These are phyloP conservation scores for Lasioglossum morio DNA, from an alignment of 2,888 invertebrate species.

Conservation along the genomic window DNA sequence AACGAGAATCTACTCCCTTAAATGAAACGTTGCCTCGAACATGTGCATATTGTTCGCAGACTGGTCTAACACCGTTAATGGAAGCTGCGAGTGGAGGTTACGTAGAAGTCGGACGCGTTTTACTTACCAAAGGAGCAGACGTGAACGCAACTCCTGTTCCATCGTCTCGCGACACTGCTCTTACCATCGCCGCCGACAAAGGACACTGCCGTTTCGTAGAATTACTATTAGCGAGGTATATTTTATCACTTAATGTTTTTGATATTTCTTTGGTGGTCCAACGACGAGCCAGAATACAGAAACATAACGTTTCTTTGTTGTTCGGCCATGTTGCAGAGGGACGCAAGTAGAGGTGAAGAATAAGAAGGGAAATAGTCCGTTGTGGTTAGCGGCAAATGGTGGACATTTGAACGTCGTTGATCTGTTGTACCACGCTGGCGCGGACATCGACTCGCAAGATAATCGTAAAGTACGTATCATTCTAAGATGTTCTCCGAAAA, in stretches of 20 bases:
- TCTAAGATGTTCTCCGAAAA: neutral
- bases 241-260: neutral
- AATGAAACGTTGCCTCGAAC: neutral
- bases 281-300: neutral
- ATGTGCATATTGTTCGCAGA: constrained; percentile 85
- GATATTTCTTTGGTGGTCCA: neutral
- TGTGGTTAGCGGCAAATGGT: constrained; percentile 99
- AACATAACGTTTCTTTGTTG: neutral
- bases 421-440: constrained; percentile 93
- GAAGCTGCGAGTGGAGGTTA: constrained; percentile 99
- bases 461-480: constrained; percentile 91
- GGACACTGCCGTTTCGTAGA: constrained; percentile 98
- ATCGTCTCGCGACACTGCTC: constrained; percentile 98
- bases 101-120: constrained; percentile 98
- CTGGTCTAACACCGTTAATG: constrained; percentile 99
- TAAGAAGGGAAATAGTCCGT: constrained; percentile 99
- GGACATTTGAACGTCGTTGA: constrained; percentile 99
- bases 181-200: constrained; percentile 99
- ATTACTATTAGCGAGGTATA: constrained; percentile 89
- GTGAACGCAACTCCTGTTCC: constrained; percentile 99
- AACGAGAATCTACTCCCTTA: too few relatives aligned
- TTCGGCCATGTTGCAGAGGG: constrained; percentile 85
- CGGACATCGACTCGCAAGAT: constrained; percentile 99
- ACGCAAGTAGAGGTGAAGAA: constrained; percentile 99
- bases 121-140: constrained; percentile 98